Percentiles rank a stretch among this genome's conserved stretches.
phyloP scores from a whole-genome alignment of 1,140 invertebrate species.

The Saxidomus purpurata region DNA sequence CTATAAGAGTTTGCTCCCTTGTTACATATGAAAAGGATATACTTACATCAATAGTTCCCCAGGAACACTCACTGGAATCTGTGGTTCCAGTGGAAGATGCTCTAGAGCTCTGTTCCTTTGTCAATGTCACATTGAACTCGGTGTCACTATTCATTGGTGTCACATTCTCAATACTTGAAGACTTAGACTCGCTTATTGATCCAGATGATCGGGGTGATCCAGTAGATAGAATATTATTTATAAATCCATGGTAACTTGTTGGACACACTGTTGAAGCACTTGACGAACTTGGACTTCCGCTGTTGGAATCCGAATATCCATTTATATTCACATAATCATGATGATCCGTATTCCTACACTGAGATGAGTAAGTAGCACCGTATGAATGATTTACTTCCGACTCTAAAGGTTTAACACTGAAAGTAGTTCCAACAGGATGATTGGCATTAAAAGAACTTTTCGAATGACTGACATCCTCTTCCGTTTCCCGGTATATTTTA shows the following conservation, averaged over 20 bases:
- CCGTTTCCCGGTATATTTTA: not conserved
- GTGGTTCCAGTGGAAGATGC: slow-evolving; percentile 69
- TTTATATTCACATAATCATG: slow-evolving; percentile 65
- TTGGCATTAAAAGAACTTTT: not conserved
- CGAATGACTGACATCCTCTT: not conserved
- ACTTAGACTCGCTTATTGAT: slow-evolving; percentile 72
- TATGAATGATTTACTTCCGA: slow-evolving; percentile 1
- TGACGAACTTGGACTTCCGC: slow-evolving; percentile 56
- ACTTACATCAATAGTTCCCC: slow-evolving; percentile 70
- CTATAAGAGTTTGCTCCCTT: not conserved
- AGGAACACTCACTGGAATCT: slow-evolving; percentile 87
- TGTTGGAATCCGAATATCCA: slow-evolving; percentile 58
- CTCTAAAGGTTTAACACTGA: slow-evolving; percentile 1
- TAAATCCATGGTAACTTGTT: slow-evolving; percentile 62
- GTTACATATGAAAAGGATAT: not conserved
- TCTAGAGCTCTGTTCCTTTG: not conserved
- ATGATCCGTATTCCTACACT: slow-evolving; percentile 28
- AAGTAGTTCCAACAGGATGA: not conserved
- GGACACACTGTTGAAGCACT: slow-evolving; percentile 52
- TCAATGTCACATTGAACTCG: slow-evolving; percentile 58
- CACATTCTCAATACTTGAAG: slow-evolving; percentile 73
- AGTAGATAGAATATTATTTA: slow-evolving; percentile 55
- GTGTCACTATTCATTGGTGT: slow-evolving; percentile 82
- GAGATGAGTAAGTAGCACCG: slow-evolving; percentile 29
- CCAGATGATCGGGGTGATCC: slow-evolving; percentile 64